A percentile compares a stretch with the other conserved stretches of the same genome.
These are phyloP conservation scores for Ornithorhynchus anatinus DNA, from an alignment of 2,113 vertebrate genomes.

Conservation along the genomic window DNA sequence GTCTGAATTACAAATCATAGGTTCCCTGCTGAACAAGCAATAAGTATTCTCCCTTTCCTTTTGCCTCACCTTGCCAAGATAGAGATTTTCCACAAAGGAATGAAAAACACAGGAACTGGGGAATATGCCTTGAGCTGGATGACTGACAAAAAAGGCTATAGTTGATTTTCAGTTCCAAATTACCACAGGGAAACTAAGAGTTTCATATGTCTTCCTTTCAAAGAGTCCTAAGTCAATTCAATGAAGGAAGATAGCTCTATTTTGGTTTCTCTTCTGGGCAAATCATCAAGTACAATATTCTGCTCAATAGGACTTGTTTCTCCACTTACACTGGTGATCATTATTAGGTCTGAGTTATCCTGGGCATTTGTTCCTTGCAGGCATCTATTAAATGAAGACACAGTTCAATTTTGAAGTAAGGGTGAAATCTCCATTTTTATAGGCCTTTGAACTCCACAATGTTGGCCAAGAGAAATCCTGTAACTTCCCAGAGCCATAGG, in stretches of 20 bases:
- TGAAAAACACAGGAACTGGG: neutral
- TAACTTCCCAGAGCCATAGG: too few species aligned
- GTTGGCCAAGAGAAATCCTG: too few species aligned
- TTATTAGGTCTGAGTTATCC: too few species aligned
- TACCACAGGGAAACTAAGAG: constrained; percentile 22
- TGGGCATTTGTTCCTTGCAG: too few species aligned
- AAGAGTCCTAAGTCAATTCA: constrained; percentile 13
- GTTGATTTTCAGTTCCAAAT: constrained; percentile 36
- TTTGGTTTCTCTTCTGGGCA: neutral
- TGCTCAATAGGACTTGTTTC: constrained; percentile 17
- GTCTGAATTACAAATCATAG: constrained; percentile 48
- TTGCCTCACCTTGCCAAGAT: neutral
- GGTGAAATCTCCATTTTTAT: too few species aligned
- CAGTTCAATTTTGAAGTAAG: too few species aligned
- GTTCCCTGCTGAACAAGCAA: constrained; percentile 30
- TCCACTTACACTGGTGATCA: too few species aligned
- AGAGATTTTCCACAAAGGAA: constrained; percentile 2
- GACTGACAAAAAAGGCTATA: constrained; percentile 30
- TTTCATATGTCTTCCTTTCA: constrained; percentile 17
- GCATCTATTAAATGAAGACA: too few species aligned
- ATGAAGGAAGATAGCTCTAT: constrained; percentile 11
- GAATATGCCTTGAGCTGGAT: constrained; percentile 33
- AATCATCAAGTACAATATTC: constrained; percentile 7
- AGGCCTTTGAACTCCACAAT: too few species aligned
- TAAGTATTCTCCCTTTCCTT: constrained; percentile 20